Evolutionary conservation across 2,888 invertebrate genomes (phyloP), one percentile per base, ranked within the genome.

Genomic region (Pristionchus maxplancki): DNA sequence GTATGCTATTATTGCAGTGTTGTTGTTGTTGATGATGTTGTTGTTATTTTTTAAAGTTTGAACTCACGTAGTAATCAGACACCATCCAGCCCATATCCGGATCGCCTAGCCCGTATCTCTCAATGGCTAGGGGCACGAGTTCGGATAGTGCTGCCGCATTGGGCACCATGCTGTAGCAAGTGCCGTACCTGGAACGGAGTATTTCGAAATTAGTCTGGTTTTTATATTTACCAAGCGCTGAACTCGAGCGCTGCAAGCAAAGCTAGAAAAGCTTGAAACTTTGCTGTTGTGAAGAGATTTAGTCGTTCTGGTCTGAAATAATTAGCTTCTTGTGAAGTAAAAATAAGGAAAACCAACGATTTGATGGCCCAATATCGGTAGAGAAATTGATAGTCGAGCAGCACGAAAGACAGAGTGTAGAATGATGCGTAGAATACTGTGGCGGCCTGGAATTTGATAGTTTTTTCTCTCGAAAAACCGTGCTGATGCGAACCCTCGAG

Each of bases 361-460:
- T 74, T 74, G 37, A 74, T 24, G 0, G 71, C 71, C 34, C 34
- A 40, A 24, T 74, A 74, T 28, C 71, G 71, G 20, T 74, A 74
- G 71, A 74, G 71, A 37, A 74, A 74, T 40, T 74, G 71, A 24
- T 74, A 74, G 40, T 74, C 71, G 13, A 74, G 40, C 40, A 74
- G 20, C 2, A 74, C 71, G 8, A 40, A 74, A 0, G 71, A 74
- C 1, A 74, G 4, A 1, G 71, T 74, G 71, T 74, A 74, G 40
- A 74, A 20, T 1, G 37, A 37, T 4, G 24, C 20, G 40, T 74
- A 74, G 71, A 74, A 74, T 24, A 15, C 40, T 6, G 71, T 74
- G 4, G 71, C 71, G 24, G 1, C 15, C 71, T 71, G 9, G 17
- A 20, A 20, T 34, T 31, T n/a, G 5, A 64, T 28, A 6, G 37